phyloP scores from a whole-genome alignment of 2,113 vertebrate species.

The Hypocryptadius cinnamomeus region DNA sequence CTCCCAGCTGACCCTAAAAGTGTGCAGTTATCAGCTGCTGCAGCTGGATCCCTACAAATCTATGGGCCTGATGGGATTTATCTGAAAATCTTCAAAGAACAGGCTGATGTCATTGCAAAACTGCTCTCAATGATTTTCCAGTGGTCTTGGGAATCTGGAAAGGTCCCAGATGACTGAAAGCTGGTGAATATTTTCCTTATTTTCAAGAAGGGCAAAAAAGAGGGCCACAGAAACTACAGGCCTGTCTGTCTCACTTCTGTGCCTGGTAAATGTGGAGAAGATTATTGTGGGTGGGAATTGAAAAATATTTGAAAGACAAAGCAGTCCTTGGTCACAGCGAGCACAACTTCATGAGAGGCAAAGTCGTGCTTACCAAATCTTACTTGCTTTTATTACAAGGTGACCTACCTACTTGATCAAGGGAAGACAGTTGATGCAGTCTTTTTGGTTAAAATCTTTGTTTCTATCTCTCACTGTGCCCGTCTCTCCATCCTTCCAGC shows the following conservation, averaged over 20 bases:
- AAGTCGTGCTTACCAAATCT: neutral
- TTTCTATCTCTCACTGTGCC: neutral
- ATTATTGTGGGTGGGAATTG: too few relatives aligned
- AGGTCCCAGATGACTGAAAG: neutral
- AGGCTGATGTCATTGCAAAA: neutral
- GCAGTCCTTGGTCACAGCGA: neutral
- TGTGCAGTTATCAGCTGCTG: neutral
- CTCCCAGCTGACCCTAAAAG: neutral
- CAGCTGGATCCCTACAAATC: neutral
- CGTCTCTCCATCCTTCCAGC: neutral
- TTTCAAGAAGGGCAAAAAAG: neutral
- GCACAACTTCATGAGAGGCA: neutral
- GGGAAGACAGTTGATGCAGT: neutral
- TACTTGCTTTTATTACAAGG: neutral
- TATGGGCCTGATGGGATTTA: neutral
- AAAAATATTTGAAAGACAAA: neutral
- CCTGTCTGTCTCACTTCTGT: neutral
- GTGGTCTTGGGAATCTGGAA: neutral
- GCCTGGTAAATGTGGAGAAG: neutral
- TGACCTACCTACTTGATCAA: neutral
- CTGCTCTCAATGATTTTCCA: neutral
- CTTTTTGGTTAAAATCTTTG: neutral
- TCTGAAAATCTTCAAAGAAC: neutral
- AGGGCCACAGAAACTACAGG: neutral
- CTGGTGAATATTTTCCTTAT: neutral